phyloP scores from a whole-genome alignment of 2,113 vertebrate species.

The Chinchilla lanigera region DNA sequence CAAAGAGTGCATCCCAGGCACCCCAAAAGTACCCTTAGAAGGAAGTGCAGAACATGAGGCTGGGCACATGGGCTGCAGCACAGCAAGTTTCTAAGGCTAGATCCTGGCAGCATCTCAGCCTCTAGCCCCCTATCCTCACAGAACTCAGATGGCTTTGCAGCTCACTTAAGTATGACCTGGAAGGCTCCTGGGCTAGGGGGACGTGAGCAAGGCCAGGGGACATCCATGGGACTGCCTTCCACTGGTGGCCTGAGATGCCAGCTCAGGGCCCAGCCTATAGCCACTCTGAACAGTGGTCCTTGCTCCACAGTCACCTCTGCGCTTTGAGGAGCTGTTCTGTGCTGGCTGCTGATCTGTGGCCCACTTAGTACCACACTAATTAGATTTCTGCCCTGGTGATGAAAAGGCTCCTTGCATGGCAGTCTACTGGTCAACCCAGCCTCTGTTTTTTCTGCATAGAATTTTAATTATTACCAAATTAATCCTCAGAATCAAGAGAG shows the following conservation, averaged over 20 bases:
- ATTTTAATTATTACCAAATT: conserved; percentile 81
- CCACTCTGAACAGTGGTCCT: background rate
- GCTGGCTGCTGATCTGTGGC: conserved; percentile 71
- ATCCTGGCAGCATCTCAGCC: background rate
- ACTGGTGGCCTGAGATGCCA: background rate
- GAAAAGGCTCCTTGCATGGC: conserved; percentile 64
- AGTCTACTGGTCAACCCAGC: background rate
- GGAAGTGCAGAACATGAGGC: background rate
- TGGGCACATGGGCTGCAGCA: accelerated
- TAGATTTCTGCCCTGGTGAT: conserved; percentile 75
- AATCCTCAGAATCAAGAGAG: conserved; percentile 71
- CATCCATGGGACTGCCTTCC: background rate
- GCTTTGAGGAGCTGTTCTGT: background rate
- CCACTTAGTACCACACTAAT: conserved; percentile 83
- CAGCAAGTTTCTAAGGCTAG: background rate
- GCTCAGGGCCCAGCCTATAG: background rate
- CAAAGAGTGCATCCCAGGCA: background rate
- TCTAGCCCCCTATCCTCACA: accelerated
- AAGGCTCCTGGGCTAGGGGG: background rate
- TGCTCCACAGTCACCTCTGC: background rate
- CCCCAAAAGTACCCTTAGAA: conserved; percentile 30
- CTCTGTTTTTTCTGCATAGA: conserved; percentile 62
- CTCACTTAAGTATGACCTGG: background rate
- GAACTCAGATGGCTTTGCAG: accelerated
- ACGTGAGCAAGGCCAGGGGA: background rate